phyloP scores from a whole-genome alignment of 1,140 invertebrate species.

The Tetramorium simillimum region DNA sequence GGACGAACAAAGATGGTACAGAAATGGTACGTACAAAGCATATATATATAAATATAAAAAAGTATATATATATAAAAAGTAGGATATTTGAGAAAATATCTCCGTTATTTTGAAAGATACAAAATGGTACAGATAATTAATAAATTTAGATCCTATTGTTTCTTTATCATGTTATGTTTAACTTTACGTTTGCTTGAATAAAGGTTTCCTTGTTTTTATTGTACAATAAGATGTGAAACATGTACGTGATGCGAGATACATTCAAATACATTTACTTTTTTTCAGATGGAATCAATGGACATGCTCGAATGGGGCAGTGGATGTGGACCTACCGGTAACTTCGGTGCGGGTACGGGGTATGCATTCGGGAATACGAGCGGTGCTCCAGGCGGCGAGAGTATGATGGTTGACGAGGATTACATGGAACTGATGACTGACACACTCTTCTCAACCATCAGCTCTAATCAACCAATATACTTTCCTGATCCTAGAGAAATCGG shows the following conservation, averaged over 20 bases:
- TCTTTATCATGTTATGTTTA: background rate
- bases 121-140: background rate
- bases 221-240: background rate
- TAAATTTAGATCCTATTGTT: background rate
- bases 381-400: slow-evolving; percentile 88
- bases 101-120: background rate
- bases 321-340: slow-evolving; percentile 75
- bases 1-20: slow-evolving; percentile 90
- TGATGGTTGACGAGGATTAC: slow-evolving; percentile 95
- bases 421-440: slow-evolving; percentile 96
- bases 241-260: background rate
- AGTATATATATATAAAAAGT: too few relatives aligned
- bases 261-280: background rate
- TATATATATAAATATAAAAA: too few relatives aligned
- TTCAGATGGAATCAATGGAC: slow-evolving; percentile 92
- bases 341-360: slow-evolving; percentile 72
- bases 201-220: background rate
- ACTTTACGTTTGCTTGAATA: background rate
- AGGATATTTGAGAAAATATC: background rate
- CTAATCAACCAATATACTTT: slow-evolving; percentile 97
- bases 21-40: slow-evolving; percentile 88
- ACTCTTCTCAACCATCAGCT: slow-evolving; percentile 94
- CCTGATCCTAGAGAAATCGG: slow-evolving; percentile 98
- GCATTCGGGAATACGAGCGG: slow-evolving; percentile 75
- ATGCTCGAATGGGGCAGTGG: slow-evolving; percentile 89